phyloP scores from a whole-genome alignment of 53 echinoderm and acorn worm genomes.

The Holothuria scabra region DNA sequence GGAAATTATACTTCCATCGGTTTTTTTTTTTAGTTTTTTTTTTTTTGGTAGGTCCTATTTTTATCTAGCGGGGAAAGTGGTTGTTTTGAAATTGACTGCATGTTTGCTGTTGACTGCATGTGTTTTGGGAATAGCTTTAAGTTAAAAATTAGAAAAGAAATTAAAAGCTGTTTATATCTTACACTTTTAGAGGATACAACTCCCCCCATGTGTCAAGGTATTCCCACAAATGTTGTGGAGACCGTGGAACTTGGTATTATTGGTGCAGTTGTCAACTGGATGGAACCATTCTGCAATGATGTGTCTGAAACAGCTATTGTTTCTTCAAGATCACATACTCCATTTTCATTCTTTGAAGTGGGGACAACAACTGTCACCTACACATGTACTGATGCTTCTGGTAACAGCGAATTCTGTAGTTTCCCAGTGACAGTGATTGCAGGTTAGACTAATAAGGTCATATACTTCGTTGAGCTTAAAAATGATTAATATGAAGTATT shows the following conservation, averaged over 20 bases:
- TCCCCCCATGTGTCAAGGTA: not conserved
- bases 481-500: too few relatives aligned
- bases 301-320: slow-evolving; percentile 47
- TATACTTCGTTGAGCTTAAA: too few relatives aligned
- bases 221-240: not conserved
- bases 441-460: slow-evolving; percentile 14
- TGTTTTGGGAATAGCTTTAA: too few relatives aligned
- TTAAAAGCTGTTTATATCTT: too few relatives aligned
- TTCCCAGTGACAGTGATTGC: slow-evolving; percentile 45
- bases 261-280: slow-evolving; percentile 14
- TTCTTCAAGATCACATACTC: slow-evolving; percentile 28
- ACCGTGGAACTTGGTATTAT: slow-evolving; percentile 50
- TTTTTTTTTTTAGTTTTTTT: too few relatives aligned
- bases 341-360: slow-evolving; percentile 55
- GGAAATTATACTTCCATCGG: too few relatives aligned
- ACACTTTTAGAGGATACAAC: not conserved
- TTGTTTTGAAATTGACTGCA: too few relatives aligned
- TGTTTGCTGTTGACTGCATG: too few relatives aligned
- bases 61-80: too few relatives aligned
- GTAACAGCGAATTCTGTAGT: slow-evolving; percentile 38
- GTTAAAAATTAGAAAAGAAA: too few relatives aligned
- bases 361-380: slow-evolving; percentile 63
- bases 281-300: slow-evolving; percentile 59
- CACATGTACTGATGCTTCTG: slow-evolving; percentile 55
- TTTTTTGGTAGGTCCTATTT: too few relatives aligned